Conservation (phyloP, 2,888 invertebrate species). For the Argyresthia goedartella region DNA sequence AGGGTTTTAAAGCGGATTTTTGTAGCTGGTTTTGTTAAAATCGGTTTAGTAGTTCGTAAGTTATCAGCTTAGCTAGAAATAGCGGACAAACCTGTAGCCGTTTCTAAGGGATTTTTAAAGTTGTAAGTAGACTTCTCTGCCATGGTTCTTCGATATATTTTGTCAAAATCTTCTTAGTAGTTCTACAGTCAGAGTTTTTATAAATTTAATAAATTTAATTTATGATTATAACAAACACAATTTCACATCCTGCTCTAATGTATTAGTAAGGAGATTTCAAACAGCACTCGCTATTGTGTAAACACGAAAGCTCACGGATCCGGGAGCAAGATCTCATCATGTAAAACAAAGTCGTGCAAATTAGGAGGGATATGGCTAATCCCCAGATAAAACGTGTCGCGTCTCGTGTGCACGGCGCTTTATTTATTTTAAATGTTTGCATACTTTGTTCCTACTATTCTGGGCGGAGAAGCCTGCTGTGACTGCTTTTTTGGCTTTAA, state of each 20-base stretch:
- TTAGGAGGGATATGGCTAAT: slow-evolving; percentile 59
- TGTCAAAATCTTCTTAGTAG: too few relatives aligned
- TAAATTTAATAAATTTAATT: background rate
- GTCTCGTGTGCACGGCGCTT: slow-evolving; percentile 52
- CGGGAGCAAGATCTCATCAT: slow-evolving; percentile 42
- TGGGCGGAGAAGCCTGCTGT: slow-evolving; percentile 14
- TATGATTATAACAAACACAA: background rate
- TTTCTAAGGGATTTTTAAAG: too few relatives aligned
- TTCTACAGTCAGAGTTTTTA: too few relatives aligned
- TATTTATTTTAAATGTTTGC: slow-evolving; percentile 50
- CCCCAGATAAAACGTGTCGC: slow-evolving; percentile 58
- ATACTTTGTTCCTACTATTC: slow-evolving; percentile 27
- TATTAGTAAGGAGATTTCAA: too few relatives aligned
- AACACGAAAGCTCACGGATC: background rate
- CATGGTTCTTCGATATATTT: too few relatives aligned
- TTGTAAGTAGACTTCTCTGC: too few relatives aligned
- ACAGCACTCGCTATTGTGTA: background rate
- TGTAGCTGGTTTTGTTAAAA: too few relatives aligned
- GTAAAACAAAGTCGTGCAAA: slow-evolving; percentile 55
- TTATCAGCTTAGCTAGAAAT: too few relatives aligned
- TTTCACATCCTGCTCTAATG: background rate
- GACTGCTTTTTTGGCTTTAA: too few relatives aligned
- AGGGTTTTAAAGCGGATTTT: too few relatives aligned
- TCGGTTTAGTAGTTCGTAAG: too few relatives aligned
- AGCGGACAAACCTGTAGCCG: too few relatives aligned